Evolutionary conservation across 2,797 vertebrate species (phyloP), one percentile per base, ranked within the genome.

Genomic region (Margarornis squamiger): DNA sequence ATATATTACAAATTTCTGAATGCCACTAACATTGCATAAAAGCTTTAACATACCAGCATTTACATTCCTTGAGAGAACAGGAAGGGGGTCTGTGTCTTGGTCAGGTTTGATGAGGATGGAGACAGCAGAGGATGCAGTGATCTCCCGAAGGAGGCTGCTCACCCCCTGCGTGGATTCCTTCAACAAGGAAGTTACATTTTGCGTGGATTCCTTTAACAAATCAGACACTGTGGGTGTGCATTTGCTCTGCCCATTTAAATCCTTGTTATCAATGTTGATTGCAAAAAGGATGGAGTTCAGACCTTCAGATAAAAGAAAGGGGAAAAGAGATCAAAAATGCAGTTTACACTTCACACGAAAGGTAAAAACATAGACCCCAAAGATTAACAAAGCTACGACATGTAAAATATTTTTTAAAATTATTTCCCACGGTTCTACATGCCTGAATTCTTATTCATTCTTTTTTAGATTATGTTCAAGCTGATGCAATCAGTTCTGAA

Each of bases 241-340:
- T 14, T 98, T 98, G 90, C 97, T 98, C 38, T 98, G 98, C 3
- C 99, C 99, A 13, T 99, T 99, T 96, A 99, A 98, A 95, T 99
- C 99, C 7, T 96, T 98, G 97, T 99, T 99, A 97, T 99, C 99
- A 18, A 99, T 99, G 98, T 99, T 99, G 97, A 99, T 99, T 63
- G 99, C 99, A 76, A 99, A 99, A 93, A 99, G 98, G 96, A 99
- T 99, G 67, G 99, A 99, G 98, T 99, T 99, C 95, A 99, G 96
- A 82, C 99, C 99, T 99, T 97, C 21, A 59, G 23, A 75, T 11
- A 70, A 87, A 91, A 87, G 36, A 57, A 75, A 67, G 7, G 10
- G 3, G 7, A 24, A 24, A 79, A 45, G 62, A 82, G 30, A 86
- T 6, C 11, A 74, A 65, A 86, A 83, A 8, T 21, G 13, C 29